A percentile compares a stretch with the other conserved stretches of the same genome.
Conservation (phyloP, 2,113 vertebrate species). For the Ginglymostoma cirratum region DNA sequence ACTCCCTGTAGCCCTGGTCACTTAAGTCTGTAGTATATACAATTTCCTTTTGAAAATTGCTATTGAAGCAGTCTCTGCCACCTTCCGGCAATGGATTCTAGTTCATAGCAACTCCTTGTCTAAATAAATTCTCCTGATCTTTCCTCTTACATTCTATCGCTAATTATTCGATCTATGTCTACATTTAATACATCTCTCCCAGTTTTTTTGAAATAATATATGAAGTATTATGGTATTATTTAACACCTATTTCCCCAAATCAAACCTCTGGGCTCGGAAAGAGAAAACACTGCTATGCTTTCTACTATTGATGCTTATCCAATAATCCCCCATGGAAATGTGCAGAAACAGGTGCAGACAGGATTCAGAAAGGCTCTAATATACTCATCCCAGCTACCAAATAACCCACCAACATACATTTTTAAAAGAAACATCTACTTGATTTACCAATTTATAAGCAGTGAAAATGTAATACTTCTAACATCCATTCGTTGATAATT, state of each 20-base stretch:
- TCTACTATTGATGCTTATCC: background rate
- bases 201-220: background rate
- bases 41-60: background rate
- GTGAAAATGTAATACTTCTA: background rate
- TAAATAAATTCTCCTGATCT: background rate
- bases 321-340: background rate
- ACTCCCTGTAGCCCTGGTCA: background rate
- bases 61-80: background rate
- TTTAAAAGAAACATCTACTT: background rate
- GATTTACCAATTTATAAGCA: background rate
- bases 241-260: background rate
- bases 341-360: background rate
- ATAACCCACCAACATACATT: background rate
- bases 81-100: background rate
- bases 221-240: background rate
- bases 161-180: background rate
- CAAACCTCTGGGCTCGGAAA: background rate
- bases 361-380: background rate
- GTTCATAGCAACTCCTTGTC: background rate
- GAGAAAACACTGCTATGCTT: background rate
- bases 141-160: background rate
- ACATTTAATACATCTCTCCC: background rate
- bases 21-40: background rate
- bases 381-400: background rate
- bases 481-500: background rate